Base-by-base conservation (phyloP, 2,797 vertebrate species). In the Chanos chanos region DNA sequence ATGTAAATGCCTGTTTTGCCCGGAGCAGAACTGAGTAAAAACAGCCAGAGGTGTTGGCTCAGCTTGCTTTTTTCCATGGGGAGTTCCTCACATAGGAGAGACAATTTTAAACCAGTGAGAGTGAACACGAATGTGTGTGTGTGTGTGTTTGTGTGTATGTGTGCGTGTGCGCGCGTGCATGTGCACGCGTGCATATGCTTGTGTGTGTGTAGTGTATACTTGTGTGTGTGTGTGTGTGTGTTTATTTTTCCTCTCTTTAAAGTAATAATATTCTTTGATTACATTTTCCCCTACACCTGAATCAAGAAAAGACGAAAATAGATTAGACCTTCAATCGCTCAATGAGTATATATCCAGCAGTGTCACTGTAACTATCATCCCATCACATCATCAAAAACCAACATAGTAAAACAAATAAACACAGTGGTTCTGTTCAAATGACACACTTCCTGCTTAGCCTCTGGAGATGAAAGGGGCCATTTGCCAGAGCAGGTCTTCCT, bases 11-110 rank as follows among this genome's bases (percentile, higher is more conserved):
- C 58, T 84, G 83, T 79, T 86, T 80, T 70, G 76, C 78, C 79
- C 15, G 0, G 59, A 80, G 83, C 69, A 36, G 61, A 81, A 37
- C 56, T 74, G 53, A 41, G 37, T 80, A 81, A 84, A 86, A 85
- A 86, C 83, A 87, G 79, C 72, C 77, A 59, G 79, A 71, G 71
- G 72, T 80, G 77, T 85, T 87, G 86, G 88, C 85, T 85, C 80
- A 80, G 77, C 70, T 71, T 66, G 60, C 37, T 33, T 80, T 85
- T 89, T 86, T 88, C 87, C 85, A 69, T 74, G 71, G 82, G 86
- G 86, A 88, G 82, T 86, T 82, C 81, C 83, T 82, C 73, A 74
- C 79, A 82, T 79, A 61, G 70, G 74, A 77, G 85, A 86, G 84
- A 84, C 73, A 69, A 82, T 75, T 77, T 81, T 79, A 75, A 51